Percentiles rank a stretch among this genome's conserved stretches.
These are phyloP conservation scores for Theodoxus fluviatilis DNA, from an alignment of 2,888 invertebrate species.

Conservation along the genomic window DNA sequence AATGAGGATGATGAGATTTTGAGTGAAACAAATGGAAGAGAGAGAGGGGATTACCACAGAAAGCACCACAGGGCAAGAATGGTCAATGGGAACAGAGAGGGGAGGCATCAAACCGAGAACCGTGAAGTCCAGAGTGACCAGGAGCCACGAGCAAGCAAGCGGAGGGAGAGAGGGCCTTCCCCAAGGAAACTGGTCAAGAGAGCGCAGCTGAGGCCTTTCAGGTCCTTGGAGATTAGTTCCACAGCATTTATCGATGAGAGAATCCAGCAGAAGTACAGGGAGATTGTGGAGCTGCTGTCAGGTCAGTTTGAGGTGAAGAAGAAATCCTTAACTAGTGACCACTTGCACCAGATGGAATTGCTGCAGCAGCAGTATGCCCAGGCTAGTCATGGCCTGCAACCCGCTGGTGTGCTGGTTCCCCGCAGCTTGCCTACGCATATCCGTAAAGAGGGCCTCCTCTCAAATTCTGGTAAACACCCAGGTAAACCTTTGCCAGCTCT, in stretches of 20 bases:
- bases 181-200: slow-evolving; percentile 32
- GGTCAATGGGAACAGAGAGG: too few species aligned
- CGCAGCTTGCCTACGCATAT: slow-evolving; percentile 40
- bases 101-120: too few species aligned
- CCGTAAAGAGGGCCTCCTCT: too few species aligned
- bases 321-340: slow-evolving; percentile 39
- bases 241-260: slow-evolving; percentile 43
- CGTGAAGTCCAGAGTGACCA: too few species aligned
- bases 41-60: too few species aligned
- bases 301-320: slow-evolving; percentile 40
- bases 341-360: slow-evolving; percentile 45
- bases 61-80: too few species aligned
- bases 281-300: slow-evolving; percentile 44
- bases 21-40: too few species aligned
- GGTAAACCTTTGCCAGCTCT: too few species aligned
- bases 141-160: background rate
- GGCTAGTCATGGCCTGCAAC: slow-evolving; percentile 42
- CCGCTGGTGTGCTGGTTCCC: slow-evolving; percentile 39
- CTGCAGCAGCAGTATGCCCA: slow-evolving; percentile 42
- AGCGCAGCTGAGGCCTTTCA: slow-evolving; percentile 37
- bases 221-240: slow-evolving; percentile 41
- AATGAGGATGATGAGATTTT: too few species aligned
- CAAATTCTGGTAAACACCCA: too few species aligned
- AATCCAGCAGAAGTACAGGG: slow-evolving; percentile 49
- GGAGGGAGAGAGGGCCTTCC: slow-evolving; percentile 9